phyloP scores from a whole-genome alignment of 2,113 vertebrate species.

The Pagrus major region DNA sequence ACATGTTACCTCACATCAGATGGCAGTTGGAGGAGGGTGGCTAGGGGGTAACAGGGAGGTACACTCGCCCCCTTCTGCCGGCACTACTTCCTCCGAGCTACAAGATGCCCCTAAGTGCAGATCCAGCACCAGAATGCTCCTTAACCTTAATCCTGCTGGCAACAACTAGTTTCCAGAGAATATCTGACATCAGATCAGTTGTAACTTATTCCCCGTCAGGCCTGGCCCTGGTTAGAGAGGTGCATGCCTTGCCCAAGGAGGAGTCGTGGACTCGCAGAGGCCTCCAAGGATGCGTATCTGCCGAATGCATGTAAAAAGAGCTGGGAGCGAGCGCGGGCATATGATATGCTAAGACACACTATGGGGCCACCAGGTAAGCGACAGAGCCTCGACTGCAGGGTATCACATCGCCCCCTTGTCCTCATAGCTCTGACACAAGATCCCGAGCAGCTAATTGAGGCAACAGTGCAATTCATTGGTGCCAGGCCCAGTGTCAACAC shows the following conservation, averaged over 20 bases:
- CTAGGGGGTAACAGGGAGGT: constrained; percentile 75
- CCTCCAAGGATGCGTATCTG: constrained; percentile 52
- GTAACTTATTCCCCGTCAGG: constrained; percentile 44
- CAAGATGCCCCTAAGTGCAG: constrained; percentile 67
- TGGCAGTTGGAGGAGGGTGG: constrained; percentile 81
- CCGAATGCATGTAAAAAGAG: constrained; percentile 67
- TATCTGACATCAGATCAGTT: constrained; percentile 67
- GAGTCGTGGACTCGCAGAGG: constrained; percentile 40
- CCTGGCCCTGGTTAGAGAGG: constrained; percentile 47
- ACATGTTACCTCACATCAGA: constrained; percentile 87
- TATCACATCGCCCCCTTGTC: constrained; percentile 68
- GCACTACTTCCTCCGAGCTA: constrained; percentile 67
- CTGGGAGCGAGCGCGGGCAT: constrained; percentile 31
- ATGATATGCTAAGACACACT: constrained; percentile 62
- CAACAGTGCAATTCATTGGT: constrained; percentile 68
- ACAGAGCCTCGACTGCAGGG: constrained; percentile 49
- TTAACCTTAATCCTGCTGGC: constrained; percentile 74
- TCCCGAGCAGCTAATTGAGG: constrained; percentile 74
- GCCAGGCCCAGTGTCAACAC: constrained; percentile 66
- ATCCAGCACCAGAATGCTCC: constrained; percentile 72
- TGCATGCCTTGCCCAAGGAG: constrained; percentile 58
- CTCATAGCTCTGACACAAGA: constrained; percentile 69
- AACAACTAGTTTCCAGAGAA: constrained; percentile 67
- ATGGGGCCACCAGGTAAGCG: constrained; percentile 66
- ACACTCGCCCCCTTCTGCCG: constrained; percentile 72